Conservation (phyloP, 1,140 invertebrate genomes). For the Oedothorax gibbosus region DNA sequence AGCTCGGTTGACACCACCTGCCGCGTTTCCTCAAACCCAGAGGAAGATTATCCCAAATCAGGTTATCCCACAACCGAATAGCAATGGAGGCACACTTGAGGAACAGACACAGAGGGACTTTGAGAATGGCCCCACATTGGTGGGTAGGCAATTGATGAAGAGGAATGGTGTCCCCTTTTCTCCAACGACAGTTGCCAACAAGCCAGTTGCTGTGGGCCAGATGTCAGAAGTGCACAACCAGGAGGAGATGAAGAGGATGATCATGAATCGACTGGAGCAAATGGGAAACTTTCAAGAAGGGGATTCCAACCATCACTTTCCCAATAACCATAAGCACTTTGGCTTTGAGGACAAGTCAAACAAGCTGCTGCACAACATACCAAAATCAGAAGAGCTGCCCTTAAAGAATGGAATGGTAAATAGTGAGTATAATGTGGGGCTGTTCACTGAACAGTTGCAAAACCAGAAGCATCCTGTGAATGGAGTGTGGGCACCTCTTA, state of each 20-base stretch:
- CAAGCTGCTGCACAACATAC: slow-evolving; percentile 10
- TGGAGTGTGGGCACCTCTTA: slow-evolving; percentile 26
- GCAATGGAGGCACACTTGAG: too few relatives aligned
- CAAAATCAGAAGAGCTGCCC: slow-evolving; percentile 33
- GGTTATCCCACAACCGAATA: not conserved
- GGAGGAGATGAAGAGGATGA: slow-evolving; percentile 23
- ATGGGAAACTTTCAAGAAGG: slow-evolving; percentile 17
- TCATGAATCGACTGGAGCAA: slow-evolving; percentile 31
- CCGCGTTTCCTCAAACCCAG: slow-evolving; percentile 18
- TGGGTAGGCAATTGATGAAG: slow-evolving; percentile 15
- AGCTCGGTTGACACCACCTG: not conserved
- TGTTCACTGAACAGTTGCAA: slow-evolving; percentile 15
- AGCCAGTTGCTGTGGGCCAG: not conserved
- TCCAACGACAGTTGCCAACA: not conserved
- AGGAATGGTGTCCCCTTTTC: slow-evolving; percentile 15
- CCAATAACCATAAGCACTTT: slow-evolving; percentile 7
- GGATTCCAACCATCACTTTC: slow-evolving; percentile 9
- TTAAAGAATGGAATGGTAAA: slow-evolving; percentile 25
- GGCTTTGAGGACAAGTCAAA: slow-evolving; percentile 40
- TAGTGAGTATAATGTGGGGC: slow-evolving; percentile 17
- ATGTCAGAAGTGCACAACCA: slow-evolving; percentile 8
- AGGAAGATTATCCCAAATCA: not conserved
- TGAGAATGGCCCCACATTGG: slow-evolving; percentile 1
- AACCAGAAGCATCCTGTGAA: slow-evolving; percentile 25
- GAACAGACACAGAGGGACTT: not conserved